Conservation (phyloP, 2,113 vertebrate genomes). For the Alexandromys fortis region DNA sequence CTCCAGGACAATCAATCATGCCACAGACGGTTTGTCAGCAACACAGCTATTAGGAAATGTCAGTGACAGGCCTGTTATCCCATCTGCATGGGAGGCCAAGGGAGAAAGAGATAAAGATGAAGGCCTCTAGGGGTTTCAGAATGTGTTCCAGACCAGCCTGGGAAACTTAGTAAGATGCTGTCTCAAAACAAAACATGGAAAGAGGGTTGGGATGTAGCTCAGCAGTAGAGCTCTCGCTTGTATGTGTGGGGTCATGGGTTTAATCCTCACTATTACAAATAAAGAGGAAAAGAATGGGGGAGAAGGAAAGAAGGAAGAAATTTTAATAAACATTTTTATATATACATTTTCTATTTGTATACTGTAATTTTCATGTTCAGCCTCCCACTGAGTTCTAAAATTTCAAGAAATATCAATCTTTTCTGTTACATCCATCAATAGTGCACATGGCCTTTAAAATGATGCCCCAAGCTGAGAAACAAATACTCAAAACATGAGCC, state of each 20-base stretch:
- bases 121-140: neutral
- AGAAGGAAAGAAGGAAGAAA: no score
- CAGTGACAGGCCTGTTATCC: neutral
- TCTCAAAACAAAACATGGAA: neutral
- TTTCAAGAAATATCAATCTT: neutral
- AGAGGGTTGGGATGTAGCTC: neutral
- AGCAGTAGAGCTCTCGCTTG: neutral
- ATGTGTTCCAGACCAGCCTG: neutral
- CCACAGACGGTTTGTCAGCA: neutral
- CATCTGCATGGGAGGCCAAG: neutral
- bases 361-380: neutral
- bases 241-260: neutral
- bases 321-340: neutral
- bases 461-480: neutral
- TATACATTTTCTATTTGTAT: neutral
- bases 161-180: neutral
- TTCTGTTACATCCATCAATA: neutral
- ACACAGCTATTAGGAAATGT: neutral
- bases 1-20: neutral
- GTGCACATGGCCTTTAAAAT: neutral
- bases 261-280: neutral
- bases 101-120: neutral
- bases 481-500: neutral
- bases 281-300: neutral
- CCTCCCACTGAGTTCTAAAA: neutral